Percentiles rank a stretch among this genome's conserved stretches.
Evolutionary conservation across 2,113 vertebrate species (phyloP).

Genomic region (Serinus canaria): DNA sequence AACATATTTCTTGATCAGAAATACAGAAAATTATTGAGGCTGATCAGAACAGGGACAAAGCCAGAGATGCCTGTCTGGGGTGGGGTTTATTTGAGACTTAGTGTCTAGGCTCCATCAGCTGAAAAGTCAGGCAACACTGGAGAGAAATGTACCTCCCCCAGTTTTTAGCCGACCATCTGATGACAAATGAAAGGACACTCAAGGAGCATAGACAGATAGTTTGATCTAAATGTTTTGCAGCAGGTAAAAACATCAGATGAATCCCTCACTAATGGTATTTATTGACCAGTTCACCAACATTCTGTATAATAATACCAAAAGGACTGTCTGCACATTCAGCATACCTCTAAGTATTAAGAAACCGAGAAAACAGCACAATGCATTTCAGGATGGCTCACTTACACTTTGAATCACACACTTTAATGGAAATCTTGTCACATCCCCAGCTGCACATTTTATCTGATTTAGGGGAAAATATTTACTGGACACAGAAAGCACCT

Average conservation of each 20-base stretch:
- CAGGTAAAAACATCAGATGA: neutral
- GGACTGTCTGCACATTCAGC: neutral
- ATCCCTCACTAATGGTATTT: neutral
- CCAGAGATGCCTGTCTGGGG: neutral
- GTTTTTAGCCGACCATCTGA: neutral
- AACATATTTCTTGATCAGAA: neutral
- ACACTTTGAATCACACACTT: neutral
- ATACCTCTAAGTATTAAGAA: neutral
- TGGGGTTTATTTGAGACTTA: neutral
- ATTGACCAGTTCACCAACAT: neutral
- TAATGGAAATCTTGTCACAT: neutral
- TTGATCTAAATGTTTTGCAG: neutral
- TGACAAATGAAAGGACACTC: neutral
- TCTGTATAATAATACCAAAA: neutral
- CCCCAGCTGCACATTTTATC: neutral
- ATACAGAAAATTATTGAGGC: neutral
- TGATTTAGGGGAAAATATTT: neutral
- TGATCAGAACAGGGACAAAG: neutral
- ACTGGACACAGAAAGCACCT: neutral
- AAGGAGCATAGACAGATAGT: neutral
- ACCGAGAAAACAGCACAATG: neutral
- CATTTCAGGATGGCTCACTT: neutral
- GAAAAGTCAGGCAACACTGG: neutral
- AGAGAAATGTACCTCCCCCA: neutral
- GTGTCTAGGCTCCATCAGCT: neutral